Base-by-base conservation (phyloP, 53 echinoderm and acorn worm genomes). In the Paelopatides confundens region DNA sequence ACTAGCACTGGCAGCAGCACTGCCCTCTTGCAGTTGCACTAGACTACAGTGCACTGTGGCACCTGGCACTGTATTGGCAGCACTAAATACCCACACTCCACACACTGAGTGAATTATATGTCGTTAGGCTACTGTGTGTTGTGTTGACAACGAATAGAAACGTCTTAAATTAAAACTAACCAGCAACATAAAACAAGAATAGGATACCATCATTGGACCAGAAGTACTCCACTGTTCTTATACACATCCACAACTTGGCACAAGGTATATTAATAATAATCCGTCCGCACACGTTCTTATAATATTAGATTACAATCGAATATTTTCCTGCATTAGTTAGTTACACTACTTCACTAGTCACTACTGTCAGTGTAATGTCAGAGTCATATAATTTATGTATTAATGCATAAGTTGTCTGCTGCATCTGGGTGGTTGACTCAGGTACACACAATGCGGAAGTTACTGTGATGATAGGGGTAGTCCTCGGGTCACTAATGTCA, bases 401-500 rank as follows among this genome's bases (percentile, higher is more conserved):
- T 18, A 21, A 58, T 58, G 58, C 58, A 58, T 58, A 15, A 58
- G 5, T 21, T 58, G 58, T 58, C 58, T 58, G 58, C n/a, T 12
- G 48, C 48, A 58, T 58, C 58, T 58, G 58, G 4, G 8, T 21
- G 58, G 58, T 58, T 58, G 58, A 58, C 26, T 58, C 58, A 58
- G n/a, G 21, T 46, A 18, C 24, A 74, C 40, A 74, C 46, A 46
- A 74, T 74, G 74, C 74, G 74, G 74, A 74, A 74, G 74, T 74
- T 43, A 38, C 26, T 39, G 43, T 46, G n/a, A 18, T 26, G 69
- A 58, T 58, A 58, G 70, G 39, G n/a, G 21, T 28, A 43, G 74
- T 74, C 47, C 40, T 36, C 39, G 46, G 74, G 74, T 74, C 74
- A 74, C 40, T 26, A 8, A 14, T 74, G 74, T 74, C 74, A 74